Evolutionary conservation across 2,113 vertebrate species (phyloP).

Genomic region (Sturnira hondurensis): DNA sequence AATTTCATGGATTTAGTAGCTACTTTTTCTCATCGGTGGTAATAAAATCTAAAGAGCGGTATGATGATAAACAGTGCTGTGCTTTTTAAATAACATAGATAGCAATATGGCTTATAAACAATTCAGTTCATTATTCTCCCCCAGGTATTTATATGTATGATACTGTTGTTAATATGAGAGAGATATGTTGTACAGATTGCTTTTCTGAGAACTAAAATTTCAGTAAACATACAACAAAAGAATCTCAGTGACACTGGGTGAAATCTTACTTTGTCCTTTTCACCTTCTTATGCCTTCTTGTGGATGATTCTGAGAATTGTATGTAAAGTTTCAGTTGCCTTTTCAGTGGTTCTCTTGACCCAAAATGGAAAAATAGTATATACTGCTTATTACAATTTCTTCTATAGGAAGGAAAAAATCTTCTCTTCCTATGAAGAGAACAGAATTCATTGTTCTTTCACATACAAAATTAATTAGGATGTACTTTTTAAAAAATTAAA

Average conservation of each 20-base stretch:
- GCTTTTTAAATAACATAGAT: not conserved
- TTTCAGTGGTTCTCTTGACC: not conserved
- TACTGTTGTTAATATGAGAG: not conserved
- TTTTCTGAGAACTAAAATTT: not conserved
- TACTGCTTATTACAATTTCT: not conserved
- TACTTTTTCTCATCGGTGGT: not conserved
- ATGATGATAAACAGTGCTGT: not conserved
- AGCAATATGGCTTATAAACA: not conserved
- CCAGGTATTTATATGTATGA: not conserved
- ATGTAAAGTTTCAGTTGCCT: not conserved
- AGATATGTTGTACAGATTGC: not conserved
- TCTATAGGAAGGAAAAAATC: not conserved
- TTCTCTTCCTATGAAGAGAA: not conserved
- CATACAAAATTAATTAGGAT: slow-evolving; percentile 25
- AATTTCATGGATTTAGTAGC: not conserved
- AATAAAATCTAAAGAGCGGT: not conserved
- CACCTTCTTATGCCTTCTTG: not conserved
- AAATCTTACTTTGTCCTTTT: not conserved
- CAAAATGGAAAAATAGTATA: not conserved
- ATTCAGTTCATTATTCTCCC: not conserved
- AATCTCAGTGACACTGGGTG: not conserved
- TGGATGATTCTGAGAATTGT: not conserved
- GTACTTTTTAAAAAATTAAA: not conserved
- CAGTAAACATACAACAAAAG: not conserved
- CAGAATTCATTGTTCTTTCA: not conserved